Conservation (phyloP, 2,888 invertebrate species). For the Apodemia duryi region DNA sequence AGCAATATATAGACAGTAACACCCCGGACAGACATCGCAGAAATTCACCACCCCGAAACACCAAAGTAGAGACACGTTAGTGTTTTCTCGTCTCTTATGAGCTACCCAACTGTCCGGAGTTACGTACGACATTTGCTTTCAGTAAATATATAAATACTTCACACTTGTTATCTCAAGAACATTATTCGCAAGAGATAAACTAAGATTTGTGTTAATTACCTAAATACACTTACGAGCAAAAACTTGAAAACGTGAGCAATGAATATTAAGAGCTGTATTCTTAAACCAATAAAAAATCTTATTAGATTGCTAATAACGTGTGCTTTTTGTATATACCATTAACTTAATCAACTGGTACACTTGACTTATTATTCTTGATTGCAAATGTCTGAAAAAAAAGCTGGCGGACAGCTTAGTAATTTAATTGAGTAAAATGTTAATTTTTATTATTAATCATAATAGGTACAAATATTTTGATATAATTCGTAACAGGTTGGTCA, state of each 20-base stretch:
- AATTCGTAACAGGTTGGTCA: too few species aligned
- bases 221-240: constrained; percentile 1
- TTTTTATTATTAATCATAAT: background rate
- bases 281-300: constrained; percentile 2
- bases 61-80: too few species aligned
- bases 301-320: background rate
- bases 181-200: background rate
- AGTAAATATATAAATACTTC: background rate
- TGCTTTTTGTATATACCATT: constrained; percentile 12
- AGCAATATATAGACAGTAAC: too few species aligned
- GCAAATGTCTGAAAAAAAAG: background rate
- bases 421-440: background rate
- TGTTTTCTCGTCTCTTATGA: too few species aligned
- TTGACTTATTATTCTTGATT: background rate
- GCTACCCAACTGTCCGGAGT: too few species aligned
- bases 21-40: too few species aligned
- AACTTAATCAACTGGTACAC: constrained; percentile 1
- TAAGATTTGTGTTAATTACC: constrained; percentile 4
- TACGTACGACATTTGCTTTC: background rate
- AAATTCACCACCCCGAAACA: too few species aligned
- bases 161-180: constrained; percentile 4
- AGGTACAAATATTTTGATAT: too few species aligned
- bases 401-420: background rate
- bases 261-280: background rate
- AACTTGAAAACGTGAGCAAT: constrained; percentile 8